Percentiles rank a stretch among this genome's conserved stretches.
These are phyloP conservation scores for Zosterops lateralis DNA, from an alignment of 2,113 vertebrate genomes.

Conservation along the genomic window DNA sequence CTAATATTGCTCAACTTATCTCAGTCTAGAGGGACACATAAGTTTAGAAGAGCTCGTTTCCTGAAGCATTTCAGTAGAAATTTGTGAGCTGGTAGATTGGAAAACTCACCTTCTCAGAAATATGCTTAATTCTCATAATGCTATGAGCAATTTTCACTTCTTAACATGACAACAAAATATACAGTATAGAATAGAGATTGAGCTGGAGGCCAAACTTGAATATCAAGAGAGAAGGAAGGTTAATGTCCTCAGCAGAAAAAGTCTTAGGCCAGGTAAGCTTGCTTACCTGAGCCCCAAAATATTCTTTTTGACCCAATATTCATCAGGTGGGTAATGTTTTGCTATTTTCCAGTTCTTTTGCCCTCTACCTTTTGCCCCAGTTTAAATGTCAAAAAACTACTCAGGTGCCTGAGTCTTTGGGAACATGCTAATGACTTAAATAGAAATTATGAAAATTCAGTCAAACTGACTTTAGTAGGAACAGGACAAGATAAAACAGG, in stretches of 20 bases:
- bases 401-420: background rate
- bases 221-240: background rate
- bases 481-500: background rate
- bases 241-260: background rate
- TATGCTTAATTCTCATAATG: background rate
- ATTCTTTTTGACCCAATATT: background rate
- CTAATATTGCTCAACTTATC: conserved; percentile 35
- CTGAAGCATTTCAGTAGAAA: conserved; percentile 11
- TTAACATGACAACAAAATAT: background rate
- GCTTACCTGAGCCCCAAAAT: background rate
- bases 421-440: background rate
- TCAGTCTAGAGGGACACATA: conserved; percentile 51
- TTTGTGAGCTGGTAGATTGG: background rate
- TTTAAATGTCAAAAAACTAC: background rate
- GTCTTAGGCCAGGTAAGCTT: background rate
- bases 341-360: background rate
- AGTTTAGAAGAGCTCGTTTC: background rate
- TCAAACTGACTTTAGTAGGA: background rate
- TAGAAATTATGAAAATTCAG: background rate
- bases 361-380: background rate
- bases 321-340: background rate
- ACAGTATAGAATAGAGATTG: background rate
- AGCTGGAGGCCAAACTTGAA: background rate
- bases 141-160: background rate
- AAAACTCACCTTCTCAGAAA: conserved; percentile 11